A percentile compares a stretch with the other conserved stretches of the same genome.
phyloP scores from a whole-genome alignment of 2,888 invertebrate species.

The Drosophila subquinaria region DNA sequence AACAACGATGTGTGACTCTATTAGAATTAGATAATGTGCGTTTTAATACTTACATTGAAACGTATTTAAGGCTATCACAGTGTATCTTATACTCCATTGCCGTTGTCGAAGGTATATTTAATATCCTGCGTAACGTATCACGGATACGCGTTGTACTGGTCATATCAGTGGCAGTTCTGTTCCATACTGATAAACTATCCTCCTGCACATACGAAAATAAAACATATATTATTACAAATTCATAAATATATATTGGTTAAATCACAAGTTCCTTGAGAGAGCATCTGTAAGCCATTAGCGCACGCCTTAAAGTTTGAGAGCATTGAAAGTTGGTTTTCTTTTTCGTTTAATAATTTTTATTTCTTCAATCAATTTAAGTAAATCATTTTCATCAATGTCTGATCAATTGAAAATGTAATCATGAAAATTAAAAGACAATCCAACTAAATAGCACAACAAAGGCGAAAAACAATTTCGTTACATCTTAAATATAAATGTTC shows the following conservation, averaged over 20 bases:
- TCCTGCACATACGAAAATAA: constrained; percentile 87
- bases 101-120: constrained; percentile 96
- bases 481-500: constrained; percentile 60
- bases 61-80: constrained; percentile 92
- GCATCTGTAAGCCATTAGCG: constrained; percentile 47
- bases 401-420: constrained; percentile 72
- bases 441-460: constrained; percentile 51
- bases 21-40: neutral
- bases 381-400: constrained; percentile 76
- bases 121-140: constrained; percentile 96
- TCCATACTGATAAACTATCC: constrained; percentile 98
- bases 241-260: neutral
- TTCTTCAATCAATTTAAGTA: constrained; percentile 80
- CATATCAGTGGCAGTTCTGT: constrained; percentile 96
- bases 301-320: neutral
- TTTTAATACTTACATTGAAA: constrained; percentile 84
- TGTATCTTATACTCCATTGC: constrained; percentile 97
- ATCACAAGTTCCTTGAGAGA: neutral
- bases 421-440: constrained; percentile 45
- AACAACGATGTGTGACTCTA: too few species aligned
- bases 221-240: neutral
- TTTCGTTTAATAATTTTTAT: constrained; percentile 81
- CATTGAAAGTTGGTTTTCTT: constrained; percentile 3
- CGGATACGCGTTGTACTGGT: constrained; percentile 95
- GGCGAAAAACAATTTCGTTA: constrained; percentile 62